Base-by-base conservation (phyloP, 2,797 vertebrate species). In the Vespertilio murinus region DNA sequence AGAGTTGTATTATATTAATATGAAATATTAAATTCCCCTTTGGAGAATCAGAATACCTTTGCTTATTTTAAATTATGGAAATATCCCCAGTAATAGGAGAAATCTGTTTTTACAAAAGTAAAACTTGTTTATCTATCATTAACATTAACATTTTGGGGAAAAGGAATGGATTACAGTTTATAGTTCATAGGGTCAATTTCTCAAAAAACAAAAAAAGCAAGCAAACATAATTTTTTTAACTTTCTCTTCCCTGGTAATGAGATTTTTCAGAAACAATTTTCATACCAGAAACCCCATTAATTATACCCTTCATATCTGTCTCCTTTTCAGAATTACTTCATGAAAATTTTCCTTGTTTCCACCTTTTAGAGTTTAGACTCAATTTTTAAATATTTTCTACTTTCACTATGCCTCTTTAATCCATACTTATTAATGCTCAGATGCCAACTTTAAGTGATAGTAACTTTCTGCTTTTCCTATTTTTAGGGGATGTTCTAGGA, bases 401-500 rank as follows among this genome's bases (percentile, higher is more conserved):
- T 75, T 33, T 40, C 17, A 23, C 18, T 4, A 1, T 52, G 49
- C 8, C 12, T 67, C 40, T 82, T 69, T 85, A 28, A 25, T 30
- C 54, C 47, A 10, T 1, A 0, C 13, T 69, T 67, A 52, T 70
- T n/a, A 61, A 42, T 40, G 69, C 20, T 45, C 20, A 84, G 8
- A n/a, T 49, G 16, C 8, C 7, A 18, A 0, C 20, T 47, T 4
- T 20, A 47, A 90, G 9, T 18, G 28, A 4, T 2, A 17, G 20
- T 49, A 40, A 79, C 71, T 59, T 49, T 71, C 47, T 28, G 4
- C 8, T 92, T 33, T 96, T 93, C 78, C 42, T 52, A 45, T 94
- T 64, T 93, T 52, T 95, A 99, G 99, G 99, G n/a, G 99, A 99
- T 93, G 95, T 99, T 96, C 98, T 99, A 97, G 99, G 99, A 71